Percentiles rank a stretch among this genome's conserved stretches.
Conservation (phyloP, 2,797 vertebrate genomes). For the Paramormyrops hopkinsi region DNA sequence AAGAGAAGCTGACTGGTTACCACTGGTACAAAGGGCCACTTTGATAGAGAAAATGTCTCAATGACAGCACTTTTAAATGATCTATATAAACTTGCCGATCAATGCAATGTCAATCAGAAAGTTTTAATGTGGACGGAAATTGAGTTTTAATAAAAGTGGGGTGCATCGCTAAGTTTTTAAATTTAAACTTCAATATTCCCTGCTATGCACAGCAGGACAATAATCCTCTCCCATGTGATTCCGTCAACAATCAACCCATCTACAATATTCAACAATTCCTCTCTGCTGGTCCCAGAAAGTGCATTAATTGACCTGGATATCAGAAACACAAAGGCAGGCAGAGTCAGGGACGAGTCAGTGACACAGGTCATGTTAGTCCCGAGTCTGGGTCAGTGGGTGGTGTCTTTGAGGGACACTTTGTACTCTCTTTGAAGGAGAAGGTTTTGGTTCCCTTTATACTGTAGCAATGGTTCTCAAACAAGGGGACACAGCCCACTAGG, state of each 20-base stretch:
- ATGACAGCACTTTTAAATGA: neutral
- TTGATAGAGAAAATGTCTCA: neutral
- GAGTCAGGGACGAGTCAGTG: neutral
- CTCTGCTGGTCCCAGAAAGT: neutral
- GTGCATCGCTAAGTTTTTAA: neutral
- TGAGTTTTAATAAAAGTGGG: neutral
- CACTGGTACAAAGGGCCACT: neutral
- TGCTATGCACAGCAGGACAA: neutral
- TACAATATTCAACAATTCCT: neutral
- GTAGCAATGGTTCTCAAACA: neutral
- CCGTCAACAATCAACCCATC: neutral
- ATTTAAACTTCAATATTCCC: too few relatives aligned
- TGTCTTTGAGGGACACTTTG: neutral
- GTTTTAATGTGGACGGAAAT: neutral
- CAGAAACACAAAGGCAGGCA: neutral
- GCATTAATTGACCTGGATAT: neutral
- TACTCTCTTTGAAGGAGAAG: neutral
- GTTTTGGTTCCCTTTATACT: neutral
- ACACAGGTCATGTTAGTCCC: neutral
- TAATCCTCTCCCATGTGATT: neutral
- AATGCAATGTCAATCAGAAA: neutral
- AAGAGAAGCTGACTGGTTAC: neutral
- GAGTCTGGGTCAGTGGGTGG: neutral
- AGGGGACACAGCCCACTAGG: neutral
- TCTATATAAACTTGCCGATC: neutral